Percentiles rank a stretch among this genome's conserved stretches.
phyloP scores from a whole-genome alignment of 2,113 vertebrate species.

The Notiomystis cincta region DNA sequence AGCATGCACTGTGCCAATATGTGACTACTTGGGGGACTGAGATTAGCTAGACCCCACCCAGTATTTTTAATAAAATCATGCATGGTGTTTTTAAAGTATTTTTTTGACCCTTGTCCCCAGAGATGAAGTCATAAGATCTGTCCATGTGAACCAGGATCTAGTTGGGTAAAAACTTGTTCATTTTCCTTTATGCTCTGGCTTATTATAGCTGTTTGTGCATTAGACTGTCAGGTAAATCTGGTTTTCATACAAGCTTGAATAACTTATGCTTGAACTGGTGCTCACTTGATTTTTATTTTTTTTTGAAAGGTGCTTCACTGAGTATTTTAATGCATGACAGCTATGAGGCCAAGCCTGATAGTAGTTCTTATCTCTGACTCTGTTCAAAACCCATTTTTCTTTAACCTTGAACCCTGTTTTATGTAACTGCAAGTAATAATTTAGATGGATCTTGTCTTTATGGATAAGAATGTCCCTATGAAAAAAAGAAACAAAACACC shows the following conservation, averaged over 20 bases:
- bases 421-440: neutral
- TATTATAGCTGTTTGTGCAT: neutral
- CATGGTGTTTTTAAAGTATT: neutral
- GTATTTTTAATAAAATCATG: neutral
- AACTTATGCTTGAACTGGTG: neutral
- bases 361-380: neutral
- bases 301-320: neutral
- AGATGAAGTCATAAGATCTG: neutral
- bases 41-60: neutral
- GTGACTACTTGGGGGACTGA: neutral
- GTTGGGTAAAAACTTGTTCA: neutral
- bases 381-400: neutral
- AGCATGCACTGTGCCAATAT: neutral
- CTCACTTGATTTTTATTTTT: neutral
- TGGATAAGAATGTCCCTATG: neutral
- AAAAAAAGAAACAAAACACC: neutral
- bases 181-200: neutral
- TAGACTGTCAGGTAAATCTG: neutral
- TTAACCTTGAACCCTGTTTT: neutral
- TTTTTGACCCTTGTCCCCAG: neutral
- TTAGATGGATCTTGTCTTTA: neutral
- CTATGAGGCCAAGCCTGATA: neutral
- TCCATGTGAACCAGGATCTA: neutral
- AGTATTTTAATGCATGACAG: neutral
- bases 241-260: neutral